Conservation (phyloP, 53 echinoderm and acorn worm species). For the Hippasteria phrygiana region DNA sequence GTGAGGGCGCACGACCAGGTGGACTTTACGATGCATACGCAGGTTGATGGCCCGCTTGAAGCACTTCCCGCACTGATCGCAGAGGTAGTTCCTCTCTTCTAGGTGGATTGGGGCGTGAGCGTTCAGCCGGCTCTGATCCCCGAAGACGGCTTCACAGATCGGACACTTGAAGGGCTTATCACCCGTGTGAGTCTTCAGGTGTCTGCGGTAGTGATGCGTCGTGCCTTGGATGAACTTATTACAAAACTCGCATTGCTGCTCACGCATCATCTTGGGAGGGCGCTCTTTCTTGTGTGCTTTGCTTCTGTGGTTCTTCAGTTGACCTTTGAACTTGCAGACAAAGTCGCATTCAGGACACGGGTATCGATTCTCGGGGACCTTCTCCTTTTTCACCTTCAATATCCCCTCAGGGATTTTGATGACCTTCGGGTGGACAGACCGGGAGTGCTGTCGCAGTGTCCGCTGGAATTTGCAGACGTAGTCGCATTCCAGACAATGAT, state of each 20-base stretch:
- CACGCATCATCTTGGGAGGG: constrained; percentile 55
- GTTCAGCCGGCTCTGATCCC: constrained; percentile 79
- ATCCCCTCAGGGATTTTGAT: background rate
- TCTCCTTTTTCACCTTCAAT: background rate
- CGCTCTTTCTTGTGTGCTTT: constrained; percentile 61
- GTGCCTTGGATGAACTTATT: constrained; percentile 77
- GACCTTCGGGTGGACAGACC: constrained; percentile 52
- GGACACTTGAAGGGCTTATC: constrained; percentile 84
- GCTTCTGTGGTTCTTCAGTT: constrained; percentile 63
- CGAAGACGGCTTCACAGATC: constrained; percentile 77
- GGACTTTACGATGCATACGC: constrained; percentile 84
- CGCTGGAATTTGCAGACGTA: constrained; percentile 68
- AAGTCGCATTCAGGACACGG: constrained; percentile 73
- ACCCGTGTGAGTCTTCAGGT: constrained; percentile 80
- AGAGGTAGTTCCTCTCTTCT: constrained; percentile 78
- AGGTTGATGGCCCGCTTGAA: constrained; percentile 91
- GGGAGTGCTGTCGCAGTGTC: constrained; percentile 37
- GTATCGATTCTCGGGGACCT: constrained; percentile 47
- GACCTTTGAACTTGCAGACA: constrained; percentile 71
- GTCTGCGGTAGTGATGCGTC: constrained; percentile 75
- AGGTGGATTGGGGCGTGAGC: constrained; percentile 78
- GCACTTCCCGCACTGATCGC: constrained; percentile 87
- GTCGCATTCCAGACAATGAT: constrained; percentile 57
- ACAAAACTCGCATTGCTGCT: constrained; percentile 78
- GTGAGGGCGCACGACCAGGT: constrained; percentile 67